phyloP scores from a whole-genome alignment of 2,113 vertebrate species.

The Rhinichthys klamathensis region DNA sequence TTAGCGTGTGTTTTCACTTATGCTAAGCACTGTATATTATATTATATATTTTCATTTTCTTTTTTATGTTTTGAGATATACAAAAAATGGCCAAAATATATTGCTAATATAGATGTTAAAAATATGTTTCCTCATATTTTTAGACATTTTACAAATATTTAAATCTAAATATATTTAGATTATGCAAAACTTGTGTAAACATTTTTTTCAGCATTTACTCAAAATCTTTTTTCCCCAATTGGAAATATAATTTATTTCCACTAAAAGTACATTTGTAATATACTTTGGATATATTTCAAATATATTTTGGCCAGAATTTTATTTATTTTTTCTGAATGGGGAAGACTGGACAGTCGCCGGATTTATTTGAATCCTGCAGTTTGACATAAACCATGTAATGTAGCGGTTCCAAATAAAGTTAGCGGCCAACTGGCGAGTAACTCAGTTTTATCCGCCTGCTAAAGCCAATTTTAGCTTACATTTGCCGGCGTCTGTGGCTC shows the following conservation, averaged over 20 bases:
- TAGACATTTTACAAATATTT: too few species aligned
- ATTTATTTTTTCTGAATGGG: too few species aligned
- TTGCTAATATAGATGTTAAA: not conserved
- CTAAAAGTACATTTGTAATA: not conserved
- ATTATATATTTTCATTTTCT: not conserved
- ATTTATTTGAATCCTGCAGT: not conserved
- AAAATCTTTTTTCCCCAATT: too few species aligned
- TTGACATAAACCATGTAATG: not conserved
- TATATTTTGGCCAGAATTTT: not conserved
- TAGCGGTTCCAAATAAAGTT: not conserved
- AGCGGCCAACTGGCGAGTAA: not conserved
- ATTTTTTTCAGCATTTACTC: too few species aligned
- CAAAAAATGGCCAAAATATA: too few species aligned
- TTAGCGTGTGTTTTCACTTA: too few species aligned
- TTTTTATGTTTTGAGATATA: too few species aligned
- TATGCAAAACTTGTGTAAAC: not conserved
- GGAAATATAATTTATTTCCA: too few species aligned
- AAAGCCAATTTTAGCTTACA: not conserved
- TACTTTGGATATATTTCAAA: not conserved
- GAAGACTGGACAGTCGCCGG: not conserved
- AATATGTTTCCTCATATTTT: too few species aligned
- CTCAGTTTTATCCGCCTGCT: not conserved
- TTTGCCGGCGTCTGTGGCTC: not conserved
- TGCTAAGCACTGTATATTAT: not conserved
- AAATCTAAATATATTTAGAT: not conserved